Evolutionary conservation across 2,113 vertebrate genomes (phyloP).

Genomic region (Nestor notabilis): DNA sequence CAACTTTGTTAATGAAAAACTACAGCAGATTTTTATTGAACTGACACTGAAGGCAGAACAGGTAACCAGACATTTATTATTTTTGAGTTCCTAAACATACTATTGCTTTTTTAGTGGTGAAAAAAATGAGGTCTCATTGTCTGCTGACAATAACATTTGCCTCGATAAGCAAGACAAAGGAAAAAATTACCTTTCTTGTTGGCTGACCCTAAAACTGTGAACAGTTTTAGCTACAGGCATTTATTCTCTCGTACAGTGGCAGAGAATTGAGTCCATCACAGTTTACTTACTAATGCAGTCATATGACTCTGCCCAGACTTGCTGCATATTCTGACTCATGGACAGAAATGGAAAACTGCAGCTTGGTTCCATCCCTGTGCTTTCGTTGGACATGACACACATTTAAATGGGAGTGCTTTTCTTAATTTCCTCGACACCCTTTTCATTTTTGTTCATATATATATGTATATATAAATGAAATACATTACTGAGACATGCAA

Average conservation of each 20-base stretch:
- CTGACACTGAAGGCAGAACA: conserved; percentile 97
- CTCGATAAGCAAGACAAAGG: not conserved
- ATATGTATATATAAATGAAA: not conserved
- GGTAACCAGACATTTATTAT: conserved; percentile 73
- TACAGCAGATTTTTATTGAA: conserved; percentile 99
- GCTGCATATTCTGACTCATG: conserved; percentile 49
- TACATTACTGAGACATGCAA: not conserved
- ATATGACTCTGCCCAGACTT: conserved; percentile 18
- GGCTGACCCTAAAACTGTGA: not conserved
- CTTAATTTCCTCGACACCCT: not conserved
- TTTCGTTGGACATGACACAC: not conserved
- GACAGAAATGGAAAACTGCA: conserved; percentile 26
- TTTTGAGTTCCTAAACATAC: not conserved
- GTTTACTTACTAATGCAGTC: not conserved
- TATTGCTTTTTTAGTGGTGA: not conserved
- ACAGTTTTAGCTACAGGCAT: not conserved
- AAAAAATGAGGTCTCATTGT: not conserved
- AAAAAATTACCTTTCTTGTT: not conserved
- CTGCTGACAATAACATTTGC: conserved; percentile 17
- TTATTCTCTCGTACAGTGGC: not conserved
- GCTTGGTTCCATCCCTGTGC: not conserved
- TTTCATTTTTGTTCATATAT: not conserved
- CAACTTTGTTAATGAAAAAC: conserved; percentile 98
- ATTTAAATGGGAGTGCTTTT: not conserved
- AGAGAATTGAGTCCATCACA: not conserved